Evolutionary conservation across 2,113 vertebrate species (phyloP), one percentile per base, ranked within the genome.

Genomic region (Furnarius figulus): DNA sequence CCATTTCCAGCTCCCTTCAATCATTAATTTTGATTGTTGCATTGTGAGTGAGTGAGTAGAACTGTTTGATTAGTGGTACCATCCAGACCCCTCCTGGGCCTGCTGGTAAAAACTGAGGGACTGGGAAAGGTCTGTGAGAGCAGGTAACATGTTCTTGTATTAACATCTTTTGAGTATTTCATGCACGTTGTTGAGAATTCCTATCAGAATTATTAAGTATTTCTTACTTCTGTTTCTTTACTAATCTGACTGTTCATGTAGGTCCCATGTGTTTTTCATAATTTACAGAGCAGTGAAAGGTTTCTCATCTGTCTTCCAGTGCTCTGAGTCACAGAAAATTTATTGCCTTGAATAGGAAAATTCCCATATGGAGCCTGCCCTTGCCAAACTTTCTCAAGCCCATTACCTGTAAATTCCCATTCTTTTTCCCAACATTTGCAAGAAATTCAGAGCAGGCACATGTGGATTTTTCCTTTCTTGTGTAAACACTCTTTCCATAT

Each of bases 251-350:
- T 80, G 76, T 92, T 97, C 87, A 61, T 89, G 90, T 89, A 90
- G 47, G 49, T 90, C 85, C 72, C 59, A 2, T 49, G 71, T 94
- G 86, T 47, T 87, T 78, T 92, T 90, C 66, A 31, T 94, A 86
- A 95, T 95, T 95, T 93, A 95, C 81, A 47, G 86, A 94, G 59
- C 71, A 52, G 17, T 73, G 90, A 74, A 90, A 88, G 67, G 62
- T 66, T 70, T 74, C 80, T 97, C 73, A 68, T 93, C 49, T 92
- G 55, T 94, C 84, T 91, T 96, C 53, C 27, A 87, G 10, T 66
- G 73, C 84, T 89, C 79, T 68, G 71, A 88, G 91, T 93, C 82
- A 53, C 91, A 77, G 46, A 94, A 91, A 65, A 93, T 80, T 47
- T 80, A 97, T 89, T 96, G 40, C 80, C 44, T 83, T 58, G 46